Base-by-base conservation (phyloP, 2,888 invertebrate genomes). In the Matsumyia berberina region DNA sequence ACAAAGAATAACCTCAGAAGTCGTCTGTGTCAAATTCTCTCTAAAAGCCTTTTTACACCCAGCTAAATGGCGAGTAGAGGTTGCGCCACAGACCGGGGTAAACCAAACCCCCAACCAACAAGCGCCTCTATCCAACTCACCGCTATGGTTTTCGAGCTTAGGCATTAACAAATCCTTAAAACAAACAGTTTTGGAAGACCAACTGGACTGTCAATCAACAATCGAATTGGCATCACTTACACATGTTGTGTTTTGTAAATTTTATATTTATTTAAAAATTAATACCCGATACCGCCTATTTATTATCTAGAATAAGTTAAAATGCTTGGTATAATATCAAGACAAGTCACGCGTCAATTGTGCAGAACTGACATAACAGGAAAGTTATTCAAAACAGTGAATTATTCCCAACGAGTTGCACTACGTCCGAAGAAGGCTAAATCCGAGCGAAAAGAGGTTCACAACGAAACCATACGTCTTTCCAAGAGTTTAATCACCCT, bases 351-450 rank as follows among this genome's bases (percentile, higher is more conserved):
- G 1, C 72, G 76, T 9, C 86, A 86, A 67, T 12, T 81, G 9
- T 55, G 35, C 11, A 15, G 19, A 37, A 0, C 37, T 86, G 77
- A 81, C 70, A 77, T 12, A 1, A 6, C 49, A 0, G n/a, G 15
- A 0, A 81, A 62, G 12, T 11, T 81, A 2, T n/a, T 81, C 0
- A 55, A 49, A 7, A 12, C 55, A 0, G 42, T 51, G 29, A 76
- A 81, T 9, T 81, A 72, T 35, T 76, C 76, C 0, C 86, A 86
- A 33, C 35, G 81, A 81, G 87, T 89, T 58, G 92, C 93, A 0
- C 86, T 93, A 19, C 90, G 92, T 35, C 92, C 92, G 31, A 92
- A 89, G 85, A 93, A 93, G 86, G 88, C 91, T 5, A 93, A 93
- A 88, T 93, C 93, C 0, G 87, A 87, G 5, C 89, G 90, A 70